Base-by-base conservation (phyloP, 37 sponge, comb jelly and placozoan species). In the Chondrosia reniformis region DNA sequence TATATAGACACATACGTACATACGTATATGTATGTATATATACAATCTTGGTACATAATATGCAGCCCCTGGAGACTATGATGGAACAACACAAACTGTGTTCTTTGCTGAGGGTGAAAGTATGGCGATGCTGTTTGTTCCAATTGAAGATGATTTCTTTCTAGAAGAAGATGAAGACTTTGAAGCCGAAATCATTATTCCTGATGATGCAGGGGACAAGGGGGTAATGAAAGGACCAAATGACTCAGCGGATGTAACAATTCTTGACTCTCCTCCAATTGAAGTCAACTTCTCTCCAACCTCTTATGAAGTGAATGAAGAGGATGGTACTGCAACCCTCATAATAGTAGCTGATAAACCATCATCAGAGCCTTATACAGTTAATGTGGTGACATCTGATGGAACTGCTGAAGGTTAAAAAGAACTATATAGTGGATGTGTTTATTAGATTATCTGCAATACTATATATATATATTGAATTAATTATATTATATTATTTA, bases 161-260 rank as follows among this genome's bases (percentile, higher is more conserved):
- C 19, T 28, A 19, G 85, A 85, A 39, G 8, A 7, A 49, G 56
- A 45, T 46, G 86, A 86, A 32, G 39, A 24, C 10, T 86, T 86
- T 36, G 40, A n/a, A 31, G 85, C 62, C 22, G 41, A 0, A n/a
- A 66, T 87, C n/a, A 73, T 33, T 24, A 36, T 22, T 46, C 33
- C 76, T 0, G 22, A 0, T 28, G 41, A 19, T 3, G 41, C 65
- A 10, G 33, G 41, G 27, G 36, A 6, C n/a, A 13, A 59, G 28
- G 61, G 30, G 30, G 76, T 65, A 0, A 33, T 58, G 0, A 27
- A 33, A 46, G 74, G 75, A 39, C 3, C 45, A 17, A 21, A 41
- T 45, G 38, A 76, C n/a, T 46, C 25, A 22, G 67, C 83, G 1
- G 46, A 46, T 1, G 65, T 76, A 65, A 63, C 62, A 10, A 83